phyloP scores from a whole-genome alignment of 2,797 vertebrate species.

The Myotis findleyi region DNA sequence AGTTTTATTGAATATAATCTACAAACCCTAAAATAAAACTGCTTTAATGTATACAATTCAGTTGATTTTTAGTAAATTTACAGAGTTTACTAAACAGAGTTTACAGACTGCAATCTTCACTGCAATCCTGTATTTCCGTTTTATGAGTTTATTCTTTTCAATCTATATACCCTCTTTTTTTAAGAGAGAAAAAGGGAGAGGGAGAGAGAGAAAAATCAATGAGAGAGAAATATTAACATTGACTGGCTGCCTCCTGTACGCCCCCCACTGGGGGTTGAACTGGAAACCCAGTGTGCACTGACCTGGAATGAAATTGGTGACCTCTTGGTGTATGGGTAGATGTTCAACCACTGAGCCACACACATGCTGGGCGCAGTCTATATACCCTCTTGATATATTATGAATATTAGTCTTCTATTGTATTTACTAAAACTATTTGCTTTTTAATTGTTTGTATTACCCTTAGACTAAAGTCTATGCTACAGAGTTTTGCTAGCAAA shows the following conservation, averaged over 20 bases:
- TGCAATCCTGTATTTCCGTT: slow-evolving; percentile 50
- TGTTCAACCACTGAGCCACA: background rate
- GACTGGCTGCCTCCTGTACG: background rate
- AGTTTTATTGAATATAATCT: slow-evolving; percentile 54
- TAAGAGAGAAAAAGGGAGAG: background rate
- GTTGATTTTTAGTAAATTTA: slow-evolving; percentile 62
- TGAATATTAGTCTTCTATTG: slow-evolving; percentile 43
- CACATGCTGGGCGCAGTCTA: background rate
- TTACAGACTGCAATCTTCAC: background rate
- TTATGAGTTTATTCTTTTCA: slow-evolving; percentile 32
- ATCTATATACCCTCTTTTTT: slow-evolving; percentile 7
- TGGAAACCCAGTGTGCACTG: background rate
- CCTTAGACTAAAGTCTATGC: slow-evolving; percentile 54
- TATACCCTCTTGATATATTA: slow-evolving; percentile 50
- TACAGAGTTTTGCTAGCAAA: slow-evolving; percentile 52
- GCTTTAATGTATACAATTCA: slow-evolving; percentile 53
- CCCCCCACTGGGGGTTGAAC: background rate
- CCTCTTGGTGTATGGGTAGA: background rate
- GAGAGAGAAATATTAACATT: background rate
- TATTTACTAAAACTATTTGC: slow-evolving; percentile 51
- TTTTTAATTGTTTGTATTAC: slow-evolving; percentile 52
- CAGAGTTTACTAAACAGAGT: slow-evolving; percentile 44
- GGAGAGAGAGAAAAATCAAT: background rate
- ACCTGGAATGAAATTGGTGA: background rate
- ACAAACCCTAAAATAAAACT: slow-evolving; percentile 20